Conservation (phyloP, 2,888 invertebrate genomes). For the Sinohyriopsis cumingii region DNA sequence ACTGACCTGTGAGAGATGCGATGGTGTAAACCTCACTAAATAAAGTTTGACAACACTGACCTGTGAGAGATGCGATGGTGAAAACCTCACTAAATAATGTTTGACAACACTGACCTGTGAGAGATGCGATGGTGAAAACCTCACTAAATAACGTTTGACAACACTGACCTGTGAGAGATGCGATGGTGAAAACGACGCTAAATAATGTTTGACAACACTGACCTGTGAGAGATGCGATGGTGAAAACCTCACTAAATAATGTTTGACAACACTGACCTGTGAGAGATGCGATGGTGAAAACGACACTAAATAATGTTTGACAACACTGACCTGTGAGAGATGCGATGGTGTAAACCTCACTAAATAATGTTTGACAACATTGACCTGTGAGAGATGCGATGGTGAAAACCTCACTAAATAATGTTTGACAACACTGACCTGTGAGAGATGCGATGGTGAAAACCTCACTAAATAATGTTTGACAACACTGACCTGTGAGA, state of each 20-base stretch:
- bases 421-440: conserved; percentile 35
- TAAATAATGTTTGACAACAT: conserved; percentile 15
- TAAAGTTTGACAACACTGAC: conserved; percentile 35
- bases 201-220: conserved; percentile 15
- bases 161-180: conserved; percentile 48
- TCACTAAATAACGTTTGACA: conserved; percentile 28
- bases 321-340: conserved; percentile 47
- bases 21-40: conserved; percentile 28
- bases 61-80: conserved; percentile 38
- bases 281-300: conserved; percentile 24
- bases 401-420: conserved; percentile 28
- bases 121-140: conserved; percentile 17
- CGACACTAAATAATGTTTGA: conserved; percentile 28
- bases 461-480: conserved; percentile 29
- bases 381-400: conserved; percentile 47
- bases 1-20: conserved; percentile 48
- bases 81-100: conserved; percentile 33
- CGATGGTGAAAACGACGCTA: conserved; percentile 28
- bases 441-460: conserved; percentile 37
- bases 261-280: conserved; percentile 44
- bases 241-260: conserved; percentile 30
- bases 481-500: conserved; percentile 45
- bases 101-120: conserved; percentile 45
- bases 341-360: conserved; percentile 26
- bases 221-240: conserved; percentile 46